These are phyloP conservation scores for Knipowitschia caucasica DNA, from an alignment of 2,797 vertebrate species.

Conservation along the genomic window DNA sequence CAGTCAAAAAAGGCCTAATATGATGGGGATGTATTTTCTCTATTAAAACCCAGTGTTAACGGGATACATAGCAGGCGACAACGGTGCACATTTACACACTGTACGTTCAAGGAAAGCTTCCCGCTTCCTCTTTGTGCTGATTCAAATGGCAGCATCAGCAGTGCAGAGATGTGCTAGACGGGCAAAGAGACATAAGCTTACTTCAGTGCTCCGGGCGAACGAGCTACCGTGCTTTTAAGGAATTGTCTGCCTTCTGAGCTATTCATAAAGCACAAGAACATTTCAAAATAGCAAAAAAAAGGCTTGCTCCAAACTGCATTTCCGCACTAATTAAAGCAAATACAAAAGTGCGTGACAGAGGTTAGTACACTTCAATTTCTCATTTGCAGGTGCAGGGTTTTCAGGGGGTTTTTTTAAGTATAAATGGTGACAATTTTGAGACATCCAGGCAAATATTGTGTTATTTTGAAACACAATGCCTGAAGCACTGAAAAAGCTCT, in stretches of 20 bases:
- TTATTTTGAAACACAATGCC: too few species aligned
- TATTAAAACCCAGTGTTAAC: slow-evolving; percentile 3
- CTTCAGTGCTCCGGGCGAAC: slow-evolving; percentile 18
- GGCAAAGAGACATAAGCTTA: slow-evolving; percentile 40
- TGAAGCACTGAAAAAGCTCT: too few species aligned
- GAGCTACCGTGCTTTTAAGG: not conserved
- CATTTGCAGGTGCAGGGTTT: too few species aligned
- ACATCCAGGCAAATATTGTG: too few species aligned
- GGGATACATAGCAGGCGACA: slow-evolving; percentile 14
- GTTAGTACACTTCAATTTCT: too few species aligned
- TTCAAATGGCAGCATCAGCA: slow-evolving; percentile 67
- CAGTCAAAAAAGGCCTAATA: slow-evolving; percentile 77
- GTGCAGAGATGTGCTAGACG: slow-evolving; percentile 32
- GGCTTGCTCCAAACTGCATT: not conserved
- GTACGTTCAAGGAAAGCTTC: slow-evolving; percentile 12
- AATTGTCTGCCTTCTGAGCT: not conserved
- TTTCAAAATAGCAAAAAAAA: not conserved
- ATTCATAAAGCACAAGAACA: not conserved
- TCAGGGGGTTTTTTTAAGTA: too few species aligned
- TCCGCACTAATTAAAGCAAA: not conserved
- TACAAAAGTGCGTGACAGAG: too few species aligned
- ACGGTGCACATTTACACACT: slow-evolving; percentile 21
- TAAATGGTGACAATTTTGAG: too few species aligned
- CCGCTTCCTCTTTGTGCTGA: slow-evolving; percentile 53
- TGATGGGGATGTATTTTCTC: slow-evolving; percentile 60